Conservation (phyloP, 2,113 vertebrate species). For the Laterallus jamaicensis region DNA sequence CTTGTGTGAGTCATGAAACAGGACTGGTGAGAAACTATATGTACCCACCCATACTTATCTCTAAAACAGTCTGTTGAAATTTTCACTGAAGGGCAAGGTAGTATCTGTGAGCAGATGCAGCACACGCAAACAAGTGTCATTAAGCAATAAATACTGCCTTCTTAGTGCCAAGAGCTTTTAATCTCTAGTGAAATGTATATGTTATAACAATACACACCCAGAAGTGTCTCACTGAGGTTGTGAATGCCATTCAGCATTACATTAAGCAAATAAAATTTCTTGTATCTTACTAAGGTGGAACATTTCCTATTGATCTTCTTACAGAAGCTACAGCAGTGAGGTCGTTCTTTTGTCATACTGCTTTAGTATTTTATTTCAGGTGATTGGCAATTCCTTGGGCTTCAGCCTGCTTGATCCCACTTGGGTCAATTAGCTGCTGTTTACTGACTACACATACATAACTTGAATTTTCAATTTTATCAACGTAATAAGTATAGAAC, state of each 20-base stretch:
- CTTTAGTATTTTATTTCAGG: not conserved
- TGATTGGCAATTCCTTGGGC: not conserved
- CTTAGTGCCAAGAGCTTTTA: not conserved
- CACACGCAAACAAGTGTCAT: not conserved
- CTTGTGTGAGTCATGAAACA: not conserved
- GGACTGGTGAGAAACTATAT: not conserved
- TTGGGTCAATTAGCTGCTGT: not conserved
- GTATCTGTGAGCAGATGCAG: not conserved
- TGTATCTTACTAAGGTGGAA: not conserved
- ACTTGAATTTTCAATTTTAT: not conserved
- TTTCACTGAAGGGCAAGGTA: not conserved
- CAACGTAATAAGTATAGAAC: not conserved
- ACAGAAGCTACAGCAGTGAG: not conserved
- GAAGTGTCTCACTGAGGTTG: not conserved
- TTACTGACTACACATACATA: not conserved
- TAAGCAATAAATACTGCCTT: conserved; percentile 1
- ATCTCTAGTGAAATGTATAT: not conserved
- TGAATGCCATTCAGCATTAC: not conserved
- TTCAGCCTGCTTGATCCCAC: not conserved
- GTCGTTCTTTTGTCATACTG: not conserved
- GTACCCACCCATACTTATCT: not conserved
- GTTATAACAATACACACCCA: not conserved
- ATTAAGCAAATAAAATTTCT: not conserved
- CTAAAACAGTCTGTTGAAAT: not conserved
- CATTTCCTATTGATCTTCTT: not conserved